Base-by-base conservation (phyloP, 2,888 invertebrate species). In the Scaeva pyrastri region DNA sequence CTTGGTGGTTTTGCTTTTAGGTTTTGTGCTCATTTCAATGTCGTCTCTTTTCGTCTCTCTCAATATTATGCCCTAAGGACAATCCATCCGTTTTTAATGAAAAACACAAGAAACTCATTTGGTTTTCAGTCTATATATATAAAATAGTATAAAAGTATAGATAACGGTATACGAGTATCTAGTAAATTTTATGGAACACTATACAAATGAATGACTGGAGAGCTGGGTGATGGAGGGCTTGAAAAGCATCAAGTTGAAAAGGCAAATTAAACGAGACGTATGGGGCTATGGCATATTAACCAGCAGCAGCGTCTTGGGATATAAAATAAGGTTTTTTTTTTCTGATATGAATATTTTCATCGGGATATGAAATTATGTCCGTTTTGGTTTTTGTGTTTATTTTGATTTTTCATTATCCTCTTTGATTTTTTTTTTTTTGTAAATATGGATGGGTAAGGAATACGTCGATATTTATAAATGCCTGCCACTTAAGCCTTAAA, bases 31-130 rank as follows among this genome's bases (percentile, higher is more conserved):
- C 84, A 84, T 84, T 84, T 84, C 84, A 84, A 84, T 84, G 84
- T 84, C 84, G 84, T 79, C 66, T 66, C 66, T 43, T 64, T 60
- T 50, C 21, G 31, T 66, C 84, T 76, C 84, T 76, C 84, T 84
- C 84, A 72, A 84, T 84, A 84, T 84, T 84, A 84, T 84, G 68
- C 84, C 84, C 84, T 66, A 79, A 84, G 84, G 84, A 84, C 84
- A 84, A 84, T 79, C 79, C 84, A 84, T 84, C 84, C 84, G 84
- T 79, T 84, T 84, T 84, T 84, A 84, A 84, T 84, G 84, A 84
- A 84, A 84, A 84, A 84, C 84, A 84, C 84, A 84, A 84, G 84
- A 84, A 84, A 84, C 84, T 84, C 84, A 84, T 84, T 79, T 84
- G 84, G 66, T 71, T 66, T 84, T 75, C 79, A 36, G 52, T 45